A percentile compares a stretch with the other conserved stretches of the same genome.
Evolutionary conservation across 2,888 invertebrate species (phyloP).

Genomic region (Melipona bicolor): DNA sequence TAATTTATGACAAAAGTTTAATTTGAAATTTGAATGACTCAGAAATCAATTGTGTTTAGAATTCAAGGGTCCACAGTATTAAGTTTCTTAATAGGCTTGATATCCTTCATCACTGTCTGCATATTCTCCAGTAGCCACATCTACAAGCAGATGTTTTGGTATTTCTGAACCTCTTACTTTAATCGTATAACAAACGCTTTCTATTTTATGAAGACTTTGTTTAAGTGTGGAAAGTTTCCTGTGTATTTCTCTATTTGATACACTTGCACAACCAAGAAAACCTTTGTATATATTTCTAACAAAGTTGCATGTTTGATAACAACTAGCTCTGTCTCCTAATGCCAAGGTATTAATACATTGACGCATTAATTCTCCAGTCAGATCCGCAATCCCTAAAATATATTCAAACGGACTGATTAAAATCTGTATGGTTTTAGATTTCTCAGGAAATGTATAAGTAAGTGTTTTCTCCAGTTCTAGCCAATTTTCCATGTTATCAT

Average conservation of each 20-base stretch:
- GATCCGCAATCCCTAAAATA: constrained; percentile 93
- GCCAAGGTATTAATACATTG: constrained; percentile 93
- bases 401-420: constrained; percentile 85
- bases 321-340: constrained; percentile 90
- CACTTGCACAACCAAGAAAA: constrained; percentile 86
- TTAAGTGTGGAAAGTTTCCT: constrained; percentile 90
- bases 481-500: constrained; percentile 87
- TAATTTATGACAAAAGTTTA: too few species aligned
- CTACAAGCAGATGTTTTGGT: constrained; percentile 88
- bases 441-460: constrained; percentile 80
- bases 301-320: constrained; percentile 89
- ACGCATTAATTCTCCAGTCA: constrained; percentile 96
- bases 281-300: constrained; percentile 89
- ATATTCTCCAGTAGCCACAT: constrained; percentile 84
- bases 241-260: constrained; percentile 87
- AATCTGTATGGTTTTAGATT: constrained; percentile 70
- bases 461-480: constrained; percentile 86
- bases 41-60: too few species aligned
- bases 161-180: constrained; percentile 93
- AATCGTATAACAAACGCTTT: constrained; percentile 92
- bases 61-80: too few species aligned
- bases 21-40: too few species aligned
- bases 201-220: constrained; percentile 92
- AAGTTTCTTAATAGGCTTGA: constrained; percentile 67
- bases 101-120: constrained; percentile 85